These are phyloP conservation scores for Lacerta bilineata DNA, from an alignment of 2,797 vertebrate genomes.

Conservation along the genomic window DNA sequence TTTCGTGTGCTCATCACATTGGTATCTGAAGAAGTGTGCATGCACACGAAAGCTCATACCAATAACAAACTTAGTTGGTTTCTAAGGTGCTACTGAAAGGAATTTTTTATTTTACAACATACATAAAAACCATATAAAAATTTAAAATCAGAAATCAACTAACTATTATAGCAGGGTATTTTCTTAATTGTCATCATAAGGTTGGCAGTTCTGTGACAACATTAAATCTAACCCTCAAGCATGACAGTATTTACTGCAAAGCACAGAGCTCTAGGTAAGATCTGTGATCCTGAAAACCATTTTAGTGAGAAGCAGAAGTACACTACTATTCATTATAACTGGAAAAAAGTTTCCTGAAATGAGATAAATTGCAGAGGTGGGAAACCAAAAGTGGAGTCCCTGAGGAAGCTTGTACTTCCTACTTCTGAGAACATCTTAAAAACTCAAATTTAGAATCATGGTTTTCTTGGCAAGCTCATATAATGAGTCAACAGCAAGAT, in stretches of 20 bases:
- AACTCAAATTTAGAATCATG: neutral
- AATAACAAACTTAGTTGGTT: too few species aligned
- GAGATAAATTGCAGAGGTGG: slow-evolving; percentile 8
- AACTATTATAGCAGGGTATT: too few species aligned
- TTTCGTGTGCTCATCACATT: too few species aligned
- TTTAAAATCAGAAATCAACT: too few species aligned
- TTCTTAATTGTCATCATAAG: too few species aligned
- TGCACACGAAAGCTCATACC: too few species aligned
- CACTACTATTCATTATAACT: neutral
- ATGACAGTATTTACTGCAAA: neutral
- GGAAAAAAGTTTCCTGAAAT: neutral
- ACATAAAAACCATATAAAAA: too few species aligned
- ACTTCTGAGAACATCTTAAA: neutral
- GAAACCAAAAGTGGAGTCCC: neutral
- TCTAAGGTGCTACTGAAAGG: too few species aligned
- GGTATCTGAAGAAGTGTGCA: too few species aligned
- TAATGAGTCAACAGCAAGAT: neutral
- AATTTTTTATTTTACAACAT: too few species aligned
- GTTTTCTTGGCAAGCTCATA: slow-evolving; percentile 8
- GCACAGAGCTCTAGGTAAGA: neutral
- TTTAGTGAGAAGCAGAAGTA: neutral
- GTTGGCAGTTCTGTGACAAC: neutral
- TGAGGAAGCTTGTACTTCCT: neutral
- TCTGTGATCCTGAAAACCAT: neutral
- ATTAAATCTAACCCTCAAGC: slow-evolving; percentile 6